Evolutionary conservation across 2,888 invertebrate species (phyloP).

Genomic region (Synanthedon myopaeformis): DNA sequence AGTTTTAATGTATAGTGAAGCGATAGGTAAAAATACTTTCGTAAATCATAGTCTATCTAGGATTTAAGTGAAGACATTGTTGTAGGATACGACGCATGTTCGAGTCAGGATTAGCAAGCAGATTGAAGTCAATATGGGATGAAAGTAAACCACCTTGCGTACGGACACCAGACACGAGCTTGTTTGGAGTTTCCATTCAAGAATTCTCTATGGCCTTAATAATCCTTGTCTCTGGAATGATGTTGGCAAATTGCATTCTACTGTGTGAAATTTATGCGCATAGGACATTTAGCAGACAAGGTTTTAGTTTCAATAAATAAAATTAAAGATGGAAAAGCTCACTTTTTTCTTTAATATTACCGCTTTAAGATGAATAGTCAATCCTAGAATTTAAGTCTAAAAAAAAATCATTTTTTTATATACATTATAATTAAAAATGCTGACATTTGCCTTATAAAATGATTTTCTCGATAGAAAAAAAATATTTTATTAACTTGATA

Average conservation of each 20-base stretch:
- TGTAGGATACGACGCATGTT: slow-evolving; percentile 67
- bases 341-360: too few species aligned
- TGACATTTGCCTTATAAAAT: too few species aligned
- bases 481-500: too few species aligned
- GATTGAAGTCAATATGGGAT: slow-evolving; percentile 71
- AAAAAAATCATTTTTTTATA: too few species aligned
- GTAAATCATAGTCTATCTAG: too few species aligned
- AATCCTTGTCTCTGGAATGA: slow-evolving; percentile 58
- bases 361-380: neutral
- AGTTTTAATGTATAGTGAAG: too few species aligned
- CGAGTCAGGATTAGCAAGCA: slow-evolving; percentile 71
- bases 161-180: slow-evolving; percentile 45
- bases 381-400: neutral
- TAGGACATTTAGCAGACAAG: neutral
- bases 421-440: too few species aligned
- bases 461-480: too few species aligned
- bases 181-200: slow-evolving; percentile 65
- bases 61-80: too few species aligned
- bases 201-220: slow-evolving; percentile 72
- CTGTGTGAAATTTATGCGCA: slow-evolving; percentile 3
- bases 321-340: too few species aligned
- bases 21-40: too few species aligned
- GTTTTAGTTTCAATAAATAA: too few species aligned
- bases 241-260: slow-evolving; percentile 39
- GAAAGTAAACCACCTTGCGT: slow-evolving; percentile 71